Conservation (phyloP, 1,140 invertebrate species). For the Steinernema feltiae region DNA sequence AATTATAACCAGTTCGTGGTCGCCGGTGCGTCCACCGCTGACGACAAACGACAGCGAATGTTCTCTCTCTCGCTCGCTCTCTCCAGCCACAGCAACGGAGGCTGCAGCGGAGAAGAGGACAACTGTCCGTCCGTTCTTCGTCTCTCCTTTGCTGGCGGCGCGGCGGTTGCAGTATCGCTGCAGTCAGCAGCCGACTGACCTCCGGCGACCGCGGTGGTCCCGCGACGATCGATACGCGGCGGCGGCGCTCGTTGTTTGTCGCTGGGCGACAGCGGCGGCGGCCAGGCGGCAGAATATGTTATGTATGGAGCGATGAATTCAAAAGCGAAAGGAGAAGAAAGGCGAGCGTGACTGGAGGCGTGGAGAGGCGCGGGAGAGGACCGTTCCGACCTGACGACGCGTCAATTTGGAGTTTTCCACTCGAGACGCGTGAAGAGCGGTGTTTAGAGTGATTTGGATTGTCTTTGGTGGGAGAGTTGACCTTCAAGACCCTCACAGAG, state of each 20-base stretch:
- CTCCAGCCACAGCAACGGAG: neutral
- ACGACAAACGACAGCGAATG: too few species aligned
- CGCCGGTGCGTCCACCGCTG: too few species aligned
- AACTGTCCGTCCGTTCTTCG: neutral
- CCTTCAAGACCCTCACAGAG: too few species aligned
- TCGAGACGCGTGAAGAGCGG: neutral
- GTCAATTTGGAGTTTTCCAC: neutral
- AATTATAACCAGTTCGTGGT: too few species aligned
- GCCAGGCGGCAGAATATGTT: neutral
- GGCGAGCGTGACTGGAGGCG: neutral
- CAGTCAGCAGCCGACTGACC: neutral
- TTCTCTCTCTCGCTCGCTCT: neutral
- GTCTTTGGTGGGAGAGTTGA: too few species aligned
- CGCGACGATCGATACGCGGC: too few species aligned
- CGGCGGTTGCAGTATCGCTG: neutral
- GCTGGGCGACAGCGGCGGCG: neutral
- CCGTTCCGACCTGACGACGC: neutral
- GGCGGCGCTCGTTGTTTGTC: constrained; percentile 5
- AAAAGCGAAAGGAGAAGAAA: neutral
- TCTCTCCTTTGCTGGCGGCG: neutral
- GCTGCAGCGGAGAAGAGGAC: neutral
- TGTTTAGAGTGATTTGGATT: too few species aligned
- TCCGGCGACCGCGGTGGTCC: neutral
- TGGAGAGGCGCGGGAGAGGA: neutral
- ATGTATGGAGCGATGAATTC: constrained; percentile 4